Conservation (phyloP, 2,797 vertebrate genomes). For the Xerus rutilus region DNA sequence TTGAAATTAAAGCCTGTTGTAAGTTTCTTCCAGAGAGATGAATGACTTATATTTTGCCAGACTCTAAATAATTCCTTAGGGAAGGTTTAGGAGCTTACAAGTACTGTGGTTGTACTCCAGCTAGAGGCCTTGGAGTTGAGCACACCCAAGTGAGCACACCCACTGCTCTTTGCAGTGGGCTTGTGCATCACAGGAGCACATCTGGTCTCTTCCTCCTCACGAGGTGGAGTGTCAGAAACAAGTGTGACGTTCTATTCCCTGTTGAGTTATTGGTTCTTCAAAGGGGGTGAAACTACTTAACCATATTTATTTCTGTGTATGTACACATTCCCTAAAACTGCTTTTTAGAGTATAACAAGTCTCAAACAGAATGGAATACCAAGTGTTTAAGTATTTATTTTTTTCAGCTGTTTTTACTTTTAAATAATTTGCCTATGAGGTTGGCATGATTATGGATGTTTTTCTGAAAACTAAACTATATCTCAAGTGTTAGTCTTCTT, state of each 20-base stretch:
- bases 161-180: fast-evolving
- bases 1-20: neutral
- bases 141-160: fast-evolving
- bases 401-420: constrained; percentile 48
- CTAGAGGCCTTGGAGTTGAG: neutral
- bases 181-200: fast-evolving
- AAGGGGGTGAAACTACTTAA: constrained; percentile 63
- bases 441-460: neutral
- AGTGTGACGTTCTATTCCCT: neutral
- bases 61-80: neutral
- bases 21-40: neutral
- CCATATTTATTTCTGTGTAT: constrained; percentile 69
- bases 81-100: neutral
- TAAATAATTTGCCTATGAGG: neutral
- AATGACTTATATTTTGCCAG: neutral
- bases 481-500: neutral
- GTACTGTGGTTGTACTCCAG: neutral
- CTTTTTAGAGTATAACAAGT: constrained; percentile 67
- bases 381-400: constrained; percentile 80
- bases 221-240: fast-evolving
- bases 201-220: too few relatives aligned
- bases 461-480: neutral
- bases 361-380: constrained; percentile 66
- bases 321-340: constrained; percentile 64
- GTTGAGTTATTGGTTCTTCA: constrained; percentile 67